Conservation (phyloP, 2,888 invertebrate genomes). For the Scaptomyza flava region DNA sequence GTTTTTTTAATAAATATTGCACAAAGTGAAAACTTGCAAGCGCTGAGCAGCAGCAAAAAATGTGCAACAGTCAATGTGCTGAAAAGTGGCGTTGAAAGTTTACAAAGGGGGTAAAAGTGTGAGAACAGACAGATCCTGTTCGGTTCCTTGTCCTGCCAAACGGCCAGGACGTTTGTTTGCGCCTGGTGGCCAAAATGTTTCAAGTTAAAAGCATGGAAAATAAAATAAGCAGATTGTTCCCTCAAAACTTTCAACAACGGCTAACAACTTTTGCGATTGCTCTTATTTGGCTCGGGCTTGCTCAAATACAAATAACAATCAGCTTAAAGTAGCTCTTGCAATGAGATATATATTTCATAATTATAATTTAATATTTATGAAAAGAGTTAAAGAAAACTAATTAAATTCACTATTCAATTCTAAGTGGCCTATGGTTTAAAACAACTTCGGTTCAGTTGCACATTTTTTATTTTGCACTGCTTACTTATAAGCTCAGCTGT, state of each 20-base stretch:
- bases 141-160: constrained; percentile 6
- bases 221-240: constrained; percentile 43
- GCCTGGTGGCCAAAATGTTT: constrained; percentile 47
- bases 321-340: constrained; percentile 9
- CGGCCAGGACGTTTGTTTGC: constrained; percentile 42
- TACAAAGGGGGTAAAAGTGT: constrained; percentile 25
- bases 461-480: neutral
- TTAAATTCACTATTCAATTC: too few species aligned
- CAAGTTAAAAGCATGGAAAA: constrained; percentile 46
- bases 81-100: constrained; percentile 65
- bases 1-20: constrained; percentile 65
- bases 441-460: too few species aligned
- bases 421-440: too few species aligned
- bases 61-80: constrained; percentile 72
- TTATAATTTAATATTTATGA: too few species aligned
- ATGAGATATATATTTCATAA: neutral
- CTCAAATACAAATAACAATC: constrained; percentile 28
- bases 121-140: neutral
- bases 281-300: neutral
- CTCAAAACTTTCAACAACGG: constrained; percentile 38
- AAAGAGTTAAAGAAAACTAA: too few species aligned
- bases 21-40: constrained; percentile 60
- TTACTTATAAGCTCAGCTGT: constrained; percentile 1
- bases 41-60: constrained; percentile 38
- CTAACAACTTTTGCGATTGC: constrained; percentile 18